Evolutionary conservation across 2,888 invertebrate genomes (phyloP).

Genomic region (Escarpia spicata): DNA sequence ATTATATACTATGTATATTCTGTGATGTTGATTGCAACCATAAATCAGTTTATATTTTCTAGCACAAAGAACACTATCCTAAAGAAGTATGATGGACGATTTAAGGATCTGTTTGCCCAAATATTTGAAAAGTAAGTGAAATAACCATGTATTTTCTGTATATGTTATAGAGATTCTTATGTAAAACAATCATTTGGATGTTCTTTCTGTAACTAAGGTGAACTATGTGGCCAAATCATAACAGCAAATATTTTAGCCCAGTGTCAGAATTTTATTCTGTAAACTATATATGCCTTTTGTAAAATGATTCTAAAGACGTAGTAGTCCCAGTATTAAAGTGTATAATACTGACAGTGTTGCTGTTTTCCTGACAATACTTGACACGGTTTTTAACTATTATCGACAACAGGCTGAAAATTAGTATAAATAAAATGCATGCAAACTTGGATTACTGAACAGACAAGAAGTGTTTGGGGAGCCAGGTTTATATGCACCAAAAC

Average conservation of each 20-base stretch:
- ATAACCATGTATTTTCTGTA: background rate
- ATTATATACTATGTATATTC: background rate
- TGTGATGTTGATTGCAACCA: background rate
- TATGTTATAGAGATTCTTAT: background rate
- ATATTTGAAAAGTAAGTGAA: conserved; percentile 77
- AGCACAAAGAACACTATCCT: conserved; percentile 96
- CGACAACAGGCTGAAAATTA: no score
- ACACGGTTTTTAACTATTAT: no score
- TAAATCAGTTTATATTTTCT: conserved; percentile 32
- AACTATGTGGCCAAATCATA: background rate
- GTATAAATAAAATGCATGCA: no score
- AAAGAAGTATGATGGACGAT: conserved; percentile 94
- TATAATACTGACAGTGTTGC: no score
- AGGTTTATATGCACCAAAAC: no score
- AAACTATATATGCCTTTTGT: no score
- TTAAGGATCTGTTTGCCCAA: conserved; percentile 96
- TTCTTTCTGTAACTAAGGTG: background rate
- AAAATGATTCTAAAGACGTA: no score
- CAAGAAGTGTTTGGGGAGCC: no score
- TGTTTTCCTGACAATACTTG: no score
- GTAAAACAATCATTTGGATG: background rate
- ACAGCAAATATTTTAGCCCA: background rate
- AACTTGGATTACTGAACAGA: no score
- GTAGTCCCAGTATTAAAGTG: no score
- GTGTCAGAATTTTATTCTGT: no score